Evolutionary conservation across 1,140 invertebrate genomes (phyloP).

Genomic region (Tigriopus japonicus): DNA sequence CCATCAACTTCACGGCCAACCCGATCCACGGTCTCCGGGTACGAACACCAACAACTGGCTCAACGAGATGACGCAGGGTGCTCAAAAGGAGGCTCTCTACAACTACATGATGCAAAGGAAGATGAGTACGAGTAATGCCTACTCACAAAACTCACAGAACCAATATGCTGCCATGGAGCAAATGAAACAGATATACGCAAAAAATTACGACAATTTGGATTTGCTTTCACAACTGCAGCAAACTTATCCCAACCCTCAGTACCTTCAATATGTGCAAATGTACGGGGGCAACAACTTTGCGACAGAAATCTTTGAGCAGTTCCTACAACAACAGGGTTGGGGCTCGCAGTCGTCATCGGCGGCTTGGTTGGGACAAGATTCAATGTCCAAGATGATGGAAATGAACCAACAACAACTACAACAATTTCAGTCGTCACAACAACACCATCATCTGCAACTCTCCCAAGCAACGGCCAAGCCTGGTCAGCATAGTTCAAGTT

Average conservation of each 20-base stretch:
- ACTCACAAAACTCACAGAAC: too few species aligned
- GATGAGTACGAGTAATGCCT: not conserved
- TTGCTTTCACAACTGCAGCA: not conserved
- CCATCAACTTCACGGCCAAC: too few species aligned
- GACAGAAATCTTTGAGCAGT: not conserved
- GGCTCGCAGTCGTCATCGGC: too few species aligned
- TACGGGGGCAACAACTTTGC: not conserved
- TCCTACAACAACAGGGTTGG: not conserved
- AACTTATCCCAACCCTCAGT: not conserved
- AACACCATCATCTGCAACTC: too few species aligned
- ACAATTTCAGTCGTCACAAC: too few species aligned
- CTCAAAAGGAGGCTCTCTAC: slow-evolving; percentile 1
- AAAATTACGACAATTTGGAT: not conserved
- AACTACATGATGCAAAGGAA: not conserved
- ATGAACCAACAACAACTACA: too few species aligned
- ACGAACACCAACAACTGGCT: too few species aligned
- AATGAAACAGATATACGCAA: not conserved
- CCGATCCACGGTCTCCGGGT: too few species aligned
- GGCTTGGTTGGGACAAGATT: too few species aligned
- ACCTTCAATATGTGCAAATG: not conserved
- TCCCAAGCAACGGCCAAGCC: too few species aligned
- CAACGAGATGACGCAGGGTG: not conserved
- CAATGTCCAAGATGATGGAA: too few species aligned
- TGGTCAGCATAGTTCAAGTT: too few species aligned
- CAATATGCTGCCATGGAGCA: not conserved